A percentile compares a stretch with the other conserved stretches of the same genome.
Evolutionary conservation across 2,888 invertebrate genomes (phyloP).

Genomic region (Stenodema calcarata): DNA sequence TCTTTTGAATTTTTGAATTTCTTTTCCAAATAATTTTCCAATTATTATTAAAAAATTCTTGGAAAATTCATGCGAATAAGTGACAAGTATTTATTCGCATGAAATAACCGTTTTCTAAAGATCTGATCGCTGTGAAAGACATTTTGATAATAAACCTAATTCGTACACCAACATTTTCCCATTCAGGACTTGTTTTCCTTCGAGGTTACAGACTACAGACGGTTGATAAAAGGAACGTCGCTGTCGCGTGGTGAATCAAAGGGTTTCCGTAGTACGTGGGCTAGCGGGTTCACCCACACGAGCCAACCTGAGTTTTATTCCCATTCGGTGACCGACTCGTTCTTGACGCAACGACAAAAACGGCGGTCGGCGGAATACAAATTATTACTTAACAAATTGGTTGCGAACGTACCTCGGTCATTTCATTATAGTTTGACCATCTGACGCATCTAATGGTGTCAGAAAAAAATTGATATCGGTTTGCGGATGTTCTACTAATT

Average conservation of each 20-base stretch:
- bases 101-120: too few relatives aligned
- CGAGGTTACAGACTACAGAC: not conserved
- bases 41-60: too few relatives aligned
- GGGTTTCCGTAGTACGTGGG: constrained; percentile 23
- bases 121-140: too few relatives aligned
- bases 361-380: not conserved
- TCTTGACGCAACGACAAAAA: not conserved
- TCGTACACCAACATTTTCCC: not conserved
- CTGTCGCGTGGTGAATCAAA: not conserved
- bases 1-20: too few relatives aligned
- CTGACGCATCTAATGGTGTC: too few relatives aligned
- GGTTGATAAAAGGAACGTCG: not conserved
- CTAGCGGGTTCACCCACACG: constrained; percentile 22
- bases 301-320: not conserved
- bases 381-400: not conserved
- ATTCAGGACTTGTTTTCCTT: not conserved
- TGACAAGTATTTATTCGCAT: too few relatives aligned
- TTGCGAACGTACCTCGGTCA: not conserved
- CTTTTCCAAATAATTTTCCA: too few relatives aligned
- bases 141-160: too few relatives aligned
- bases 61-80: too few relatives aligned
- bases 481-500: too few relatives aligned
- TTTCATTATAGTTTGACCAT: too few relatives aligned
- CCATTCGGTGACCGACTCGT: not conserved
- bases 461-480: too few relatives aligned